Conservation (phyloP, 2,888 invertebrate genomes). For the Drosophila kuntzei region DNA sequence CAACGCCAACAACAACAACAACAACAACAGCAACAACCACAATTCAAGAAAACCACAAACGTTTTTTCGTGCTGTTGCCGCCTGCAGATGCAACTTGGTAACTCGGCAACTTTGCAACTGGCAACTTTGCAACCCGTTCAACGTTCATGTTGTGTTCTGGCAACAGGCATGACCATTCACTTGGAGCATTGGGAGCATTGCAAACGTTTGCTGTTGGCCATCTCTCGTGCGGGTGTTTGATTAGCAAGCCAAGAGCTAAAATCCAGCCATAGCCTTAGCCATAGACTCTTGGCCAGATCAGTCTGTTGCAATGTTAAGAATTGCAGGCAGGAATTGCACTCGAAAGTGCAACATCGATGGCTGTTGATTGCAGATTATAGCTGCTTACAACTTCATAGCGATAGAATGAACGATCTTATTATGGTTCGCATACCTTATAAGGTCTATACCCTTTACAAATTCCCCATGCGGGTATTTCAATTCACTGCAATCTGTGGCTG, state of each 20-base stretch:
- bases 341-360: conserved; percentile 64
- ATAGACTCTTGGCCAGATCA: conserved; percentile 18
- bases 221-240: conserved; percentile 74
- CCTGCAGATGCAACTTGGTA: conserved; percentile 39
- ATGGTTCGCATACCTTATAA: conserved; percentile 44
- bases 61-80: conserved; percentile 76
- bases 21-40: conserved; percentile 33
- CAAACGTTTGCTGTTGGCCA: conserved; percentile 43
- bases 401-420: conserved; percentile 47
- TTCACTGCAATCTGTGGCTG: background rate
- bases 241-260: conserved; percentile 53
- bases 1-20: conserved; percentile 65
- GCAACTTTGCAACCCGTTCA: conserved; percentile 19
- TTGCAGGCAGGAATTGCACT: conserved; percentile 33
- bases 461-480: conserved; percentile 21
- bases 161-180: conserved; percentile 73
- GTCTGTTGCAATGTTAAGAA: background rate
- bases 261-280: conserved; percentile 17
- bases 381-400: conserved; percentile 73
- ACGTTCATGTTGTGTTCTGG: conserved; percentile 59
- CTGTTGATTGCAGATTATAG: conserved; percentile 74
- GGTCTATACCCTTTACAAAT: background rate
- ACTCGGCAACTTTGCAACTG: conserved; percentile 36
- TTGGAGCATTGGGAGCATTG: conserved; percentile 21
- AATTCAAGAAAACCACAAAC: conserved; percentile 70